A percentile compares a stretch with the other conserved stretches of the same genome.
These are phyloP conservation scores for Oscheius sp. DNA, from an alignment of 2,888 invertebrate genomes.

Conservation along the genomic window DNA sequence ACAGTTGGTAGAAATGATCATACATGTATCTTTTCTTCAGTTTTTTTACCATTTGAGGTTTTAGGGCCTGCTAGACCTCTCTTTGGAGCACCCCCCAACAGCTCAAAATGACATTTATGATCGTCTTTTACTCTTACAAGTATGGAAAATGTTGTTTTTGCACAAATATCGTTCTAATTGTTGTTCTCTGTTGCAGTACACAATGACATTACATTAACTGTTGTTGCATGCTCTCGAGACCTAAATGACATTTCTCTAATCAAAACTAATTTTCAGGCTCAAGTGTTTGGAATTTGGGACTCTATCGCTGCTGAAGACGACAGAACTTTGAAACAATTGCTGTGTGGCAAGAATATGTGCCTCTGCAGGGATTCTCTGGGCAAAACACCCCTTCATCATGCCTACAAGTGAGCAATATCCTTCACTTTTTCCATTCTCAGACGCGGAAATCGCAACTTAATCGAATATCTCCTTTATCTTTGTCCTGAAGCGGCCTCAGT, in stretches of 20 bases:
- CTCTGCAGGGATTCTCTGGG: constrained; percentile 56
- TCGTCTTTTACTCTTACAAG: constrained; percentile 13
- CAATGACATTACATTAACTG: too few species aligned
- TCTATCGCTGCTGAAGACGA: constrained; percentile 64
- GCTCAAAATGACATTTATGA: constrained; percentile 16
- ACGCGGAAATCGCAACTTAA: constrained; percentile 26
- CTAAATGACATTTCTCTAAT: neutral
- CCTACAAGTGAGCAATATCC: constrained; percentile 44
- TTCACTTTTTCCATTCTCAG: too few species aligned
- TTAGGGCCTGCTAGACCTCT: neutral
- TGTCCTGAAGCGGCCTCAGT: constrained; percentile 60
- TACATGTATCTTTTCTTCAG: constrained; percentile 38
- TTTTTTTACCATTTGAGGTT: constrained; percentile 5
- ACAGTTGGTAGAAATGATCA: constrained; percentile 32
- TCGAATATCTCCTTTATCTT: constrained; percentile 61
- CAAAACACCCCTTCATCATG: constrained; percentile 63
- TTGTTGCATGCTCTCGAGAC: too few species aligned
- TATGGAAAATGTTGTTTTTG: neutral
- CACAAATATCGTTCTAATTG: constrained; percentile 1
- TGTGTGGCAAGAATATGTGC: constrained; percentile 57
- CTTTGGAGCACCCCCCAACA: constrained; percentile 8
- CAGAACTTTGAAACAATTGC: constrained; percentile 62
- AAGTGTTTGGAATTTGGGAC: constrained; percentile 65
- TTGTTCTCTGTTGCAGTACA: neutral
- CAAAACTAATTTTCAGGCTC: constrained; percentile 40